A percentile compares a stretch with the other conserved stretches of the same genome.
phyloP scores from a whole-genome alignment of 2,888 invertebrate genomes.

The Andricus curvator region DNA sequence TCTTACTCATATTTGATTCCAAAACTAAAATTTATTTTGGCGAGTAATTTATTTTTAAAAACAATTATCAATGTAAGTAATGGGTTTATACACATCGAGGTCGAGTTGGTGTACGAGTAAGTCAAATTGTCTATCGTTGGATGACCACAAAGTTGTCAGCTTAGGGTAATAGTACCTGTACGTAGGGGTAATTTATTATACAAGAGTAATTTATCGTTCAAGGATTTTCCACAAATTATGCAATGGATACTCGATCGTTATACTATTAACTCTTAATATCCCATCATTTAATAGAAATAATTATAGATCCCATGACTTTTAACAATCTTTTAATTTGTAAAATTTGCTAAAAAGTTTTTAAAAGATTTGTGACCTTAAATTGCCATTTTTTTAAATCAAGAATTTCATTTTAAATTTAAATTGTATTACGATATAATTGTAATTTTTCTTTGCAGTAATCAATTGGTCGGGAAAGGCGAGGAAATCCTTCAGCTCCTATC shows the following conservation, averaged over 20 bases:
- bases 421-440: neutral
- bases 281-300: neutral
- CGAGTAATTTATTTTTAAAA: constrained; percentile 1
- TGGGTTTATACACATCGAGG: constrained; percentile 11
- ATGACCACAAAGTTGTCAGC: constrained; percentile 8
- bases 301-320: neutral
- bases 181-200: constrained; percentile 4
- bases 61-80: constrained; percentile 4
- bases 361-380: too few species aligned
- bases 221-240: neutral
- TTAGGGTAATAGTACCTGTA: constrained; percentile 15
- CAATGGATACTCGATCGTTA: neutral
- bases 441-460: constrained; percentile 4
- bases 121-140: too few species aligned
- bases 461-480: neutral
- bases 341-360: neutral
- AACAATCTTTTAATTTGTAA: neutral
- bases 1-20: neutral
- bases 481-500: constrained; percentile 4
- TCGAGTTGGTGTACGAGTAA: neutral
- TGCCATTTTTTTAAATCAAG: too few species aligned
- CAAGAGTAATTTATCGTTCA: neutral
- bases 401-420: neutral
- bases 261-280: neutral
- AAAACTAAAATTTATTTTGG: neutral